Evolutionary conservation across 2,113 vertebrate genomes (phyloP), one percentile per base, ranked within the genome.

Genomic region (Ramphastos sulfuratus): DNA sequence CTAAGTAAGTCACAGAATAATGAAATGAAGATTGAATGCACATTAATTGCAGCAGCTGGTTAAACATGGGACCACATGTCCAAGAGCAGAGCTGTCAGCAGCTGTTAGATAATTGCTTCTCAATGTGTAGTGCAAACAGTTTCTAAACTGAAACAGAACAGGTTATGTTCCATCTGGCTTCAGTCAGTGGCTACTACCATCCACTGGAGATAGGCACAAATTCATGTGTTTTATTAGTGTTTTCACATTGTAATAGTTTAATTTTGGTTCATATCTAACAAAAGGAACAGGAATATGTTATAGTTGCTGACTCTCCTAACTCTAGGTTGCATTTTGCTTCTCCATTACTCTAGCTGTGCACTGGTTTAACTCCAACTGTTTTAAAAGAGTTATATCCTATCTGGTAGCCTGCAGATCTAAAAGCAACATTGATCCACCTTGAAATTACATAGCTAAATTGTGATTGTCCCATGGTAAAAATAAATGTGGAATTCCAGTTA

Each of bases 91-190:
- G 70, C 85, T 96, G 95, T 94, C 94, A 96, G 65, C 85, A 90
- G 42, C 90, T 94, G 71, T 96, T 96, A 90, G 80, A 25, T 94
- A 96, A 93, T 89, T 97, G 67, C 93, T 95, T 94, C 83, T 96
- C 89, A 87, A 8, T 79, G 23, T 54, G 78, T 46, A 67, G 58
- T 21, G 69, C 64, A 63, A 95, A 73, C 37, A 77, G 74, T 85
- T 85, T 21, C 55, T 93, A 88, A 61, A 78, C 27, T 85, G 92
- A 64, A 78, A 81, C 33, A 75, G 58, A 95, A 33, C 12, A 89
- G 37, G 42, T 79, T 83, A 44, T 65, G 12, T 78, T 92, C 72
- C 82, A 28, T 89, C 77, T 94, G 79, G 31, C 90, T 95, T 66
- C 70, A 85, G 2, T 78, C 50, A 83, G n/a, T 67, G 33, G 19